Evolutionary conservation across 2,113 vertebrate genomes (phyloP), one percentile per base, ranked within the genome.

Genomic region (Triplophysa dalaica): DNA sequence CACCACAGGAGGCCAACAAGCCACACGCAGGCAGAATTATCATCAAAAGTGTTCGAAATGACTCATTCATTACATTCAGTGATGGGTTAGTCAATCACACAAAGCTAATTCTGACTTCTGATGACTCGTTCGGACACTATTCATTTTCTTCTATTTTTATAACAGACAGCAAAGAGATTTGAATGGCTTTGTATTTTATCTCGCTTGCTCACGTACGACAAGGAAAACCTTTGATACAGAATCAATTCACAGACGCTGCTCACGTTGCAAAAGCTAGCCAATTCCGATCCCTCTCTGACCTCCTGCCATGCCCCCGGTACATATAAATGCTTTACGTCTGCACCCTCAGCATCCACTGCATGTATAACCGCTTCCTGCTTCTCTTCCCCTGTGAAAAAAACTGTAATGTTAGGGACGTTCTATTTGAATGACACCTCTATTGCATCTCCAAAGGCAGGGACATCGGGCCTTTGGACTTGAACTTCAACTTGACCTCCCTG

Each of bases 401-500:
- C 82, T 67, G 48, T 73, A 26, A 78, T 75, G 82, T 87, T 85
- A 48, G 83, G 80, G 83, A 85, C 60, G 86, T 86, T 83, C 82
- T 86, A 81, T 89, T 88, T 91, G 85, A 92, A 90, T 89, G 88
- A 90, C 87, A 90, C 82, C 88, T 87, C 91, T 90, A 87, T 89
- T 87, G 84, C 78, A 80, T 63, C 69, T 82, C 67, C 75, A 43
- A 73, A 85, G 33, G 62, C 83, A 82, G 82, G 80, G 85, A 82
- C 61, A 75, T 85, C 84, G 73, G 85, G 85, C 87, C 91, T 91
- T 91, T 90, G 88, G 66, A 89, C 91, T 86, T 95, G 93, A 94
- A 95, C 94, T 93, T 94, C 87, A 90, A 93, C 92, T 93, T 95
- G 94, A 94, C 93, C 92, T 82, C 86, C 83, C 85, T 90, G 89